Evolutionary conservation across 2,888 invertebrate species (phyloP), one percentile per base, ranked within the genome.

Genomic region (Seira musarum): DNA sequence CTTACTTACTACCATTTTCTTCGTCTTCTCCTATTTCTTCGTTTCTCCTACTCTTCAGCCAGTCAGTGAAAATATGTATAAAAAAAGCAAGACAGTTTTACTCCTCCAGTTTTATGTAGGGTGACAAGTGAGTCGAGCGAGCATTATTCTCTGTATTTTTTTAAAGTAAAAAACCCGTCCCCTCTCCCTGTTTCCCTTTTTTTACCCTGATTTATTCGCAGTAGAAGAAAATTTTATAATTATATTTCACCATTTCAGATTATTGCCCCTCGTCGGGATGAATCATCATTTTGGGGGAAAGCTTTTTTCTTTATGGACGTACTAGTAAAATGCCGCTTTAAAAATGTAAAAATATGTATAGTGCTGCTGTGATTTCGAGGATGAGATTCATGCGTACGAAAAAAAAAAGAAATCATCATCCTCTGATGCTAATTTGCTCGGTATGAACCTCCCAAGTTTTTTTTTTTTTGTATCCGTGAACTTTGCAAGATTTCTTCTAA

Each of bases 161-260:
- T 21, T 24, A 2, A 25, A 64, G 21, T n/a, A n/a, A 30, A 64
- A 64, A 13, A 15, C n/a, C 8, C 30, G 30, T 61, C 46, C 64
- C 64, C 64, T 65, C 73, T 35, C 1, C 65, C 53, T 57, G 6
- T 10, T 24, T 53, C n/a, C 24, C 21, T 66, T 49, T 15, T 67
- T 67, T 61, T 63, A 19, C 25, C 25, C 22, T 60, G 24, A 46
- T 65, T 65, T 75, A 60, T 19, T 75, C 53, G 60, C 46, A 67
- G 15, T 53, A 53, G 21, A 35, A 73, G 53, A 69, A 68, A 77
- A 66, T 70, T 70, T 74, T 79, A 79, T 79, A 79, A 79, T 79
- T 80, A 63, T 10, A 70, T 80, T 78, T 73, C 63, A 73, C 74
- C 74, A 74, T 57, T 30, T 61, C 63, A 57, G 46, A 74, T 74